Base-by-base conservation (phyloP, 2,888 invertebrate species). In the Erebia palarica region DNA sequence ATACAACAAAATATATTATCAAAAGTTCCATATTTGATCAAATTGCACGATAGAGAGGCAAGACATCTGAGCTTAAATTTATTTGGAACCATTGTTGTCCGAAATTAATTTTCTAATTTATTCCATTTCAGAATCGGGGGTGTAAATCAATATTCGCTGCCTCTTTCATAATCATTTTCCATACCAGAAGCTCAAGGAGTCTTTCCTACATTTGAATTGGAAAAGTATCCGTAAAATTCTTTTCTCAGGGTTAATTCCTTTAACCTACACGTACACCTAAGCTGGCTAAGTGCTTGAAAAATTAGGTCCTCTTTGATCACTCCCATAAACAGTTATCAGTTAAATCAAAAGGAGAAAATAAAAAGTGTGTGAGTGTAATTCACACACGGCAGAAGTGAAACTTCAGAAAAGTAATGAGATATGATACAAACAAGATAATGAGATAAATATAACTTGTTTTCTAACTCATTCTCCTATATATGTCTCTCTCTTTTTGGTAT, bases 81-180 rank as follows among this genome's bases (percentile, higher is more conserved):
- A 90, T 91, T 90, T 88, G 88, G 86, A 82, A 82, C 84, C 88
- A 90, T 92, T 92, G 92, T 92, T 88, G 87, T 89, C 91, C 88
- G 84, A 88, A 92, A 93, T 93, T 92, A 92, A 92, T 92, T 92
- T 92, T 92, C 91, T 88, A 91, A 92, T 91, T 91, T 92, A 92
- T 92, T 92, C 91, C 88, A 88, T 87, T 89, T 89, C 87, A 86
- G 88, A 90, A 91, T 90, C 85, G 87, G 85, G 87, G 86, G 84
- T 82, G 86, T 86, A 86, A 88, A 92, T 92, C 91, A 91, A 91
- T 92, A 91, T 89, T 90, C 86, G 84, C 84, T 83, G 81, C 85
- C 85, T 83, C 85, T 82, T 82, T 82, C 82, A 80, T 79, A 55
- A 47, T 65, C n/a, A 60, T 42, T 60, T 11, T 36, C 36, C 7